Base-by-base conservation (phyloP, 2,888 invertebrate genomes). In the Merodon equestris region DNA sequence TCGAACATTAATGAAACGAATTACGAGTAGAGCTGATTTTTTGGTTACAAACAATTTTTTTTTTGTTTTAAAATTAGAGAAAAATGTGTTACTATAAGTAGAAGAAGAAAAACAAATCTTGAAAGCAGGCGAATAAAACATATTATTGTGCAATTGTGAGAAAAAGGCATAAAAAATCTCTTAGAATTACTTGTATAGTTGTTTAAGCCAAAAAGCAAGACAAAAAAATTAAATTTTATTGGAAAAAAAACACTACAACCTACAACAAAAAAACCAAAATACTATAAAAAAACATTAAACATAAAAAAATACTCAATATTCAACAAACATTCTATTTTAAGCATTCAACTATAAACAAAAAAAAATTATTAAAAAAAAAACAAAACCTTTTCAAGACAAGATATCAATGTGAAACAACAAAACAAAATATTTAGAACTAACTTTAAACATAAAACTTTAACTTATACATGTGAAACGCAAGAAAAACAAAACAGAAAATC, bases 1-100 rank as follows among this genome's bases (percentile, higher is more conserved):
- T 73, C 77, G 77, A 77, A 77, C 67, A 57, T 67, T 51, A 58
- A 68, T 70, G 77, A 77, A 77, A 77, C 77, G 77, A 77, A 77
- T 73, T 73, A 73, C 67, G 73, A 61, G 61, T 77, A 77, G 72
- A 48, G 12, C 40, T 48, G 12, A 45, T 34, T 56, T 71, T 66
- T 50, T 27, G 48, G 57, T 70, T 75, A 40, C 27, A n/a, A n/a
- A n/a, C 40, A 5, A 19, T 44, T 50, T 38, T 44, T 19, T 56
- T 64, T 15, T 12, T 18, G 17, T 45, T 68, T 64, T 50, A 36
- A 27, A 27, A 17, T 66, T 56, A 42, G n/a, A 18, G 13, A 38
- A 27, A 42, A 45, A 36, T 63, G 27, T 27, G 27, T 27, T 27
- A 27, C 27, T 2, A 27, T 40, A n/a, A 40, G n/a, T 40, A 68